Conservation (phyloP, 1,140 invertebrate genomes). For the Proales similis region DNA sequence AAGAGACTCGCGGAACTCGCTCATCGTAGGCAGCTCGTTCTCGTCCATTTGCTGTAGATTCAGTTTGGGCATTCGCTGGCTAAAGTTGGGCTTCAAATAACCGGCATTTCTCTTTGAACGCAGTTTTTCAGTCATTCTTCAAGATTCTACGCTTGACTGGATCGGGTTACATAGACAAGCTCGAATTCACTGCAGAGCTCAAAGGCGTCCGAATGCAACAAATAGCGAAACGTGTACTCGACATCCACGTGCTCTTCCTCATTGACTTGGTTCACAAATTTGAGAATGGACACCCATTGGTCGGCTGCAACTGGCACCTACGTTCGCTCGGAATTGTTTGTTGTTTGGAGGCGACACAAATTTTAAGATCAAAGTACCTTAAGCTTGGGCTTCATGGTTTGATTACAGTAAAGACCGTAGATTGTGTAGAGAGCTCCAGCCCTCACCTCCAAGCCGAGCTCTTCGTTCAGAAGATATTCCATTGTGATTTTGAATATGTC, state of each 20-base stretch:
- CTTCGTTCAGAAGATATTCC: constrained; percentile 23
- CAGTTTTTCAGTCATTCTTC: too few relatives aligned
- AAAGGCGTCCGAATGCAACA: constrained; percentile 23
- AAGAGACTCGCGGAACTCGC: constrained; percentile 25
- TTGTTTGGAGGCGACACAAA: background rate
- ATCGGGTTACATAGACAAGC: constrained; percentile 36
- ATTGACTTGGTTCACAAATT: constrained; percentile 25
- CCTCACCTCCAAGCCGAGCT: constrained; percentile 14
- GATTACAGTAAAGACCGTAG: constrained; percentile 27
- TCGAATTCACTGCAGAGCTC: constrained; percentile 27
- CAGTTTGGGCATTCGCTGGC: too few relatives aligned
- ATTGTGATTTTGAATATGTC: constrained; percentile 16
- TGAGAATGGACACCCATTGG: constrained; percentile 32
- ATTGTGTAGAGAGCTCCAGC: constrained; percentile 8
- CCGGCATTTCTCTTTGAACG: too few relatives aligned
- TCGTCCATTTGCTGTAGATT: too few relatives aligned
- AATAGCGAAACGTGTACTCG: constrained; percentile 23
- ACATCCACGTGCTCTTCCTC: constrained; percentile 30
- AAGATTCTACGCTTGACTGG: too few relatives aligned
- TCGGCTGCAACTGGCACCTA: constrained; percentile 10
- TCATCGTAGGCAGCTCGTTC: too few relatives aligned
- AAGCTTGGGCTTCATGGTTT: constrained; percentile 8
- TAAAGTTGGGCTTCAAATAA: too few relatives aligned
- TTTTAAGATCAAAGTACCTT: constrained; percentile 4
- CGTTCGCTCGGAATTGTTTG: background rate